Base-by-base conservation (phyloP, 1,140 invertebrate species). In the Polypedilum pembai region DNA sequence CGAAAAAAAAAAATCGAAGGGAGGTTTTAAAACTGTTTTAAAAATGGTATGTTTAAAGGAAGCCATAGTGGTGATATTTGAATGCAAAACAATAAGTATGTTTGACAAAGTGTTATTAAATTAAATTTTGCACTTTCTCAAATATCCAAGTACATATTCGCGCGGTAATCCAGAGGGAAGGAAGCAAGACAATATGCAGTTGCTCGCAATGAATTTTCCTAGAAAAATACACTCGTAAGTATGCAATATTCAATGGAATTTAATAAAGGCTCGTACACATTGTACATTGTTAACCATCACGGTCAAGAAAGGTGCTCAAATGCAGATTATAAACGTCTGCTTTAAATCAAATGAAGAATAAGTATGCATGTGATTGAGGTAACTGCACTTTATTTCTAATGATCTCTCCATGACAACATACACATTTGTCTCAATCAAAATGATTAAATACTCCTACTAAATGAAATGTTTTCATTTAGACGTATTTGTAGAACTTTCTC, bases 41-140 rank as follows among this genome's bases (percentile, higher is more conserved):
- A 56, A 56, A 56, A n/a, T n/a, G 45, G 45, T 56, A 56, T 56
- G n/a, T 56, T 56, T 56, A 56, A 56, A 56, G 45, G 45, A 56
- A 56, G 45, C 45, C 45, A 56, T 56, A 56, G 45, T 12, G 45
- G 24, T 33, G 5, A 3, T 33, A 33, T 33, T 33, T 33, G 24
- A 33, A 56, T n/a, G 45, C n/a, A 12, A 56, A 56, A 12, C 45
- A 56, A 56, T n/a, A 33, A 33, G 24, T 33, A 56, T 56, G 45
- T 56, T 56, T n/a, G n/a, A 56, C 12, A 12, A 56, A 56, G n/a
- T 56, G 45, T 56, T 56, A 56, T 56, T 56, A 56, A 56, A 56
- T 56, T 56, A 56, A 56, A 56, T 56, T 56, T 56, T 56, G 45
- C 45, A 56, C 45, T 56, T 56, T 56, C 45, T 56, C 45, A 56